Conservation (phyloP, 2,797 vertebrate genomes). For the Sebastes aleutianus region DNA sequence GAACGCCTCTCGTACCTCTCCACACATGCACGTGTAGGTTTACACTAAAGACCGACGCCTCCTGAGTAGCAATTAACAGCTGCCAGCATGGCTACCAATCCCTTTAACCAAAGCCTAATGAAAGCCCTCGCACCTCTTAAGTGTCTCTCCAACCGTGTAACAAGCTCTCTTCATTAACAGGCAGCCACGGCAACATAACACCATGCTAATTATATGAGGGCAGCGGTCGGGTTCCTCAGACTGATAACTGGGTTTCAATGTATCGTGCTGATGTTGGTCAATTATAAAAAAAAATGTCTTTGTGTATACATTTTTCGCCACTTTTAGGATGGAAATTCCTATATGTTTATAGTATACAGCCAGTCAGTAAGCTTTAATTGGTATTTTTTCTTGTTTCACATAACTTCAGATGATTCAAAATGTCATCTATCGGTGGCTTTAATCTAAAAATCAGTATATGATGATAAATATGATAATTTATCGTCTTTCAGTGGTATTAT, state of each 20-base stretch:
- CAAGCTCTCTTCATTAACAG: conserved; percentile 68
- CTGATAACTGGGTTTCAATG: conserved; percentile 28
- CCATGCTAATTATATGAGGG: conserved; percentile 51
- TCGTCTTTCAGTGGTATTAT: not conserved
- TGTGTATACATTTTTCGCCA: not conserved
- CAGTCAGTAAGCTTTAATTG: not conserved
- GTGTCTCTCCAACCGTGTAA: conserved; percentile 66
- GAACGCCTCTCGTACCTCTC: conserved; percentile 10
- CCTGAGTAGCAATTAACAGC: conserved; percentile 76
- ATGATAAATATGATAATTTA: too few relatives aligned
- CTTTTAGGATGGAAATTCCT: not conserved
- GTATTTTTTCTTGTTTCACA: too few relatives aligned
- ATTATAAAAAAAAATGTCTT: conserved; percentile 10
- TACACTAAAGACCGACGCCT: conserved; percentile 45
- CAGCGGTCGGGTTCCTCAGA: not conserved
- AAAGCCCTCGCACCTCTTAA: conserved; percentile 69
- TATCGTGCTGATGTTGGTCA: conserved; percentile 13
- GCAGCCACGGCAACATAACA: conserved; percentile 49
- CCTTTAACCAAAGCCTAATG: conserved; percentile 68
- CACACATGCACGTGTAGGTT: conserved; percentile 11
- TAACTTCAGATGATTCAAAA: too few relatives aligned
- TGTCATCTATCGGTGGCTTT: not conserved
- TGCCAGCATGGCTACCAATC: conserved; percentile 66
- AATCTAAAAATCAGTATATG: conserved; percentile 33
- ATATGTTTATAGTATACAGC: not conserved